Conservation (phyloP, 2,113 vertebrate genomes). For the Rutilus rutilus region DNA sequence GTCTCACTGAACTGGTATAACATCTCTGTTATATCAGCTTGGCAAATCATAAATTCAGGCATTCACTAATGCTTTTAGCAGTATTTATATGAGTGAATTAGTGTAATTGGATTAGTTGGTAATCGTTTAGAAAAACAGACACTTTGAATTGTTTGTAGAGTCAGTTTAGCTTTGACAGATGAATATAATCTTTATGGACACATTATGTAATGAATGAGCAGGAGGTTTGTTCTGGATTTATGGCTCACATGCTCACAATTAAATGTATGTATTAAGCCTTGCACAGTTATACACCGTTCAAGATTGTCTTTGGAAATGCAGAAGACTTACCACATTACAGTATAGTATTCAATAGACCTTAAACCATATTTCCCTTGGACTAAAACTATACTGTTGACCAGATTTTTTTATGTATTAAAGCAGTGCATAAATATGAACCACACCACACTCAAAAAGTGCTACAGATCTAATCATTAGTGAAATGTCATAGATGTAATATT, state of each 20-base stretch:
- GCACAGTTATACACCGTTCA: neutral
- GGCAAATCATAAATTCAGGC: constrained; percentile 26
- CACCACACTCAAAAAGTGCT: neutral
- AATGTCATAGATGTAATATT: constrained; percentile 8
- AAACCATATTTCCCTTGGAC: neutral
- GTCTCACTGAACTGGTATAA: neutral
- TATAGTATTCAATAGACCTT: neutral
- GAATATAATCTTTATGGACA: neutral
- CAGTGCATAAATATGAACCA: neutral
- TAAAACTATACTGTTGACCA: constrained; percentile 2
- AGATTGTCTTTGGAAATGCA: neutral
- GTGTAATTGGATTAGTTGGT: constrained; percentile 30
- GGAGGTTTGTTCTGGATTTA: neutral
- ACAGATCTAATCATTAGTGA: neutral
- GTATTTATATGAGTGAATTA: constrained; percentile 16
- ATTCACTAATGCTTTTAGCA: constrained; percentile 1
- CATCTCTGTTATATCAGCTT: constrained; percentile 34
- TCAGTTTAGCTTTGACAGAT: neutral
- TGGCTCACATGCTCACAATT: neutral
- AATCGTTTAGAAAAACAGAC: constrained; percentile 1
- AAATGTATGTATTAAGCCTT: neutral
- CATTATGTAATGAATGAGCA: neutral
- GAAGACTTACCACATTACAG: neutral
- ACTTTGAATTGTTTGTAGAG: constrained; percentile 16
- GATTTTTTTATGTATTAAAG: neutral